Percentiles rank a stretch among this genome's conserved stretches.
phyloP scores from a whole-genome alignment of 2,888 invertebrate genomes.

The Acrobasis consociella region DNA sequence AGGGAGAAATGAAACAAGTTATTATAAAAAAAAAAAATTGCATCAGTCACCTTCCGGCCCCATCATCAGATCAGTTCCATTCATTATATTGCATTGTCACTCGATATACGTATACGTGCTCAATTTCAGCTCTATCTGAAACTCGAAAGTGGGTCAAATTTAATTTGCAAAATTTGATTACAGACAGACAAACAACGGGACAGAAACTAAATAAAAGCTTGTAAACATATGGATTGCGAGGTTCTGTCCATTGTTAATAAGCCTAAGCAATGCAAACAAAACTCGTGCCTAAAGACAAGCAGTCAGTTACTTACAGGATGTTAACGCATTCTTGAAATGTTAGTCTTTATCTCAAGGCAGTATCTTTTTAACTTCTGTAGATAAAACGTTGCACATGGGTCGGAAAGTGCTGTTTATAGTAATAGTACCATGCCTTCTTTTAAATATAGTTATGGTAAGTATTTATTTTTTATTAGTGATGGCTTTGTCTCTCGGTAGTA shows the following conservation, averaged over 20 bases:
- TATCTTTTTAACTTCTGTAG: constrained; percentile 7
- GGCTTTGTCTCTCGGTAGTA: not conserved
- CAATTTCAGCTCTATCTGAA: too few relatives aligned
- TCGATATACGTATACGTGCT: too few relatives aligned
- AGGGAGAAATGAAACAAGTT: too few relatives aligned
- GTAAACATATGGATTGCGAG: not conserved
- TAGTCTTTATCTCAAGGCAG: not conserved
- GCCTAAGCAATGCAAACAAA: constrained; percentile 2
- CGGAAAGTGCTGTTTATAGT: not conserved
- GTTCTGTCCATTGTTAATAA: not conserved
- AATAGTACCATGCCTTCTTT: not conserved
- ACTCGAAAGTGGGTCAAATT: too few relatives aligned
- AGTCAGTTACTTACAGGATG: not conserved
- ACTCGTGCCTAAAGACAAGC: not conserved
- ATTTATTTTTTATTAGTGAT: not conserved
- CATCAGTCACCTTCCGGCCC: too few relatives aligned
- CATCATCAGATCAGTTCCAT: too few relatives aligned
- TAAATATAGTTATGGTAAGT: constrained; percentile 9
- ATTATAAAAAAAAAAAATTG: too few relatives aligned
- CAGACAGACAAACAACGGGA: too few relatives aligned
- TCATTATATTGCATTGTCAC: too few relatives aligned
- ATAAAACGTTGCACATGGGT: constrained; percentile 12
- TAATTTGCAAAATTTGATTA: too few relatives aligned
- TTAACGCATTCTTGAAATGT: constrained; percentile 16
- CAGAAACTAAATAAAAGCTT: too few relatives aligned